These are phyloP conservation scores for Carterocephalus palaemon DNA, from an alignment of 2,888 invertebrate species.

Conservation along the genomic window DNA sequence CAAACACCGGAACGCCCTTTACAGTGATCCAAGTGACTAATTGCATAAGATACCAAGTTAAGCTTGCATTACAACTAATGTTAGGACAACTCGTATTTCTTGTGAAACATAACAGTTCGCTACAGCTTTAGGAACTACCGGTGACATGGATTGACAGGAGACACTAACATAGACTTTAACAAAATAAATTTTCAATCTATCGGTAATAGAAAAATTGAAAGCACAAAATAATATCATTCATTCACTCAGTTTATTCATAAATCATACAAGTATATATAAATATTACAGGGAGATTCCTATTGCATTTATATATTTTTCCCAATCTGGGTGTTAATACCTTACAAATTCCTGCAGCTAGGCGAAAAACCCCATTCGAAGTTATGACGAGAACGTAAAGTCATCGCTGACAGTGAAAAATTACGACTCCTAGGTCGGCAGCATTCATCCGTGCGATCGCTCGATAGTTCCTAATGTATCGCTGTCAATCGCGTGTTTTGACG, in stretches of 20 bases:
- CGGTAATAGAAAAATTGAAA: constrained; percentile 31
- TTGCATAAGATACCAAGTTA: constrained; percentile 40
- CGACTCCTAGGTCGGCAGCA: constrained; percentile 52
- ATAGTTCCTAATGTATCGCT: constrained; percentile 75
- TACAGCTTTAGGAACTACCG: constrained; percentile 20
- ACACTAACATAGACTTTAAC: constrained; percentile 9
- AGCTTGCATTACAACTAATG: constrained; percentile 28
- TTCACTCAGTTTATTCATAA: too few relatives aligned
- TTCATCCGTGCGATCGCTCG: constrained; percentile 60
- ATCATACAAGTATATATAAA: too few relatives aligned
- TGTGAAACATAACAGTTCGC: constrained; percentile 43
- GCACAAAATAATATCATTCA: too few relatives aligned
- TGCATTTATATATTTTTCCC: constrained; percentile 70
- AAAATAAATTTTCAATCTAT: constrained; percentile 12
- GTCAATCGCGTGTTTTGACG: constrained; percentile 74
- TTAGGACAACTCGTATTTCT: constrained; percentile 40
- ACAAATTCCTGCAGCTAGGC: too few relatives aligned
- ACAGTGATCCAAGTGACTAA: constrained; percentile 41
- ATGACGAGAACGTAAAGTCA: constrained; percentile 70
- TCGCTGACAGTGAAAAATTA: constrained; percentile 75
- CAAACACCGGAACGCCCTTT: constrained; percentile 38
- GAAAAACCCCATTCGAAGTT: constrained; percentile 68
- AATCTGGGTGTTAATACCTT: too few relatives aligned
- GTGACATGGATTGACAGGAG: constrained; percentile 44
- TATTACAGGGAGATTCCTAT: too few relatives aligned